Evolutionary conservation across 2,113 vertebrate genomes (phyloP).

Genomic region (Collichthys lucidus): DNA sequence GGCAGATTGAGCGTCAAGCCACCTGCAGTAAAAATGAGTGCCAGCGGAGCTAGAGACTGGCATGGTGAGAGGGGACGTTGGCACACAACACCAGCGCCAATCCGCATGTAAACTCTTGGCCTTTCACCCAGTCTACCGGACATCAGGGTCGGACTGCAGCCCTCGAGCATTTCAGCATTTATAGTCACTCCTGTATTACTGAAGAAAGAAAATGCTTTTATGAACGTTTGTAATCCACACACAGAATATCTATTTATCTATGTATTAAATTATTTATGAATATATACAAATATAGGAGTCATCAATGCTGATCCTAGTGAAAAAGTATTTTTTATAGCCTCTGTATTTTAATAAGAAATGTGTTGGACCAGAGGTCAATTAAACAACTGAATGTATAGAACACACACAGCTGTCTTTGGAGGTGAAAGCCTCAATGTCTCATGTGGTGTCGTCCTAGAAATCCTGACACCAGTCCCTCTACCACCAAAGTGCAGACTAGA

Average conservation of each 20-base stretch:
- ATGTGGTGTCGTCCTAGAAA: conserved; percentile 39
- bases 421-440: conserved; percentile 57
- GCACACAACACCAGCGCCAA: conserved; percentile 47
- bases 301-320: conserved; percentile 76
- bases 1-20: conserved; percentile 96
- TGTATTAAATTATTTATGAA: conserved; percentile 81
- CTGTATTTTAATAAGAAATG: conserved; percentile 85
- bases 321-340: conserved; percentile 85
- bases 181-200: conserved; percentile 69
- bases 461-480: conserved; percentile 51
- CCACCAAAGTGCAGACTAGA: conserved; percentile 71
- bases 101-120: conserved; percentile 59
- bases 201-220: conserved; percentile 78
- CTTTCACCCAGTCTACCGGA: conserved; percentile 71
- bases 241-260: conserved; percentile 88
- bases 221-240: conserved; percentile 83
- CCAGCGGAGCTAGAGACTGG: conserved; percentile 88
- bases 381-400: conserved; percentile 82
- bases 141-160: conserved; percentile 64
- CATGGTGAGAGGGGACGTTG: conserved; percentile 30
- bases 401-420: conserved; percentile 73
- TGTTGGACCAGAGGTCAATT: conserved; percentile 72
- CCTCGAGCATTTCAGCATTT: conserved; percentile 67
- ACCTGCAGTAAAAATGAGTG: conserved; percentile 98
- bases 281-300: conserved; percentile 65